phyloP scores from a whole-genome alignment of 2,888 invertebrate genomes.

The Oligia latruncula region DNA sequence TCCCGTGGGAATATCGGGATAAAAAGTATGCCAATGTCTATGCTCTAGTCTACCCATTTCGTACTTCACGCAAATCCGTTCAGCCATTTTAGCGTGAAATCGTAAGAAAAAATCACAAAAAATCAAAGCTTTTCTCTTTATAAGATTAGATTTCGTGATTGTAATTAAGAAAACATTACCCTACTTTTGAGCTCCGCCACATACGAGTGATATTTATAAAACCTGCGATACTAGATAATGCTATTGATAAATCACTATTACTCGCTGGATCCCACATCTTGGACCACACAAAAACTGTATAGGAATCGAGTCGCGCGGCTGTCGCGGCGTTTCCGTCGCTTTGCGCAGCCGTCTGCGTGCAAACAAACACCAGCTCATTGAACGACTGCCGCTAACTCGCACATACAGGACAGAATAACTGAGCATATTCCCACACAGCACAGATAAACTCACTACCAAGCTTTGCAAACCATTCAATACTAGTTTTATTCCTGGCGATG shows the following conservation, averaged over 20 bases:
- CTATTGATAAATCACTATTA: not conserved
- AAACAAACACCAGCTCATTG: conserved; percentile 64
- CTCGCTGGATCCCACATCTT: not conserved
- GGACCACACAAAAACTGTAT: conserved; percentile 20
- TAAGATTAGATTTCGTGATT: not conserved
- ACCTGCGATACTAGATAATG: not conserved
- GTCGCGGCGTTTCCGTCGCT: conserved; percentile 64
- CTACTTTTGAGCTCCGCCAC: not conserved
- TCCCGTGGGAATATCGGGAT: not conserved
- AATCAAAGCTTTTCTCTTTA: not conserved
- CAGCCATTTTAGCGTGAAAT: not conserved
- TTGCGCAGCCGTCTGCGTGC: conserved; percentile 53
- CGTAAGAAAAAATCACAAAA: not conserved
- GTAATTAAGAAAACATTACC: not conserved
- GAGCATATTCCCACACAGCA: conserved; percentile 13
- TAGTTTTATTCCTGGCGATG: not conserved
- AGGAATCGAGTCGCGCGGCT: conserved; percentile 53
- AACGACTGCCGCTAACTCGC: conserved; percentile 51
- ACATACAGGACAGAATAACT: conserved; percentile 19
- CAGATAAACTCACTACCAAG: conserved; percentile 24
- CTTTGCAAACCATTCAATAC: conserved; percentile 17
- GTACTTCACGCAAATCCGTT: not conserved
- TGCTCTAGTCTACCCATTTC: not conserved
- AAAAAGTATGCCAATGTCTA: not conserved
- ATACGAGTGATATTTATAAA: not conserved